phyloP scores from a whole-genome alignment of 2,888 invertebrate species.

The Caenorhabditis imperialis region DNA sequence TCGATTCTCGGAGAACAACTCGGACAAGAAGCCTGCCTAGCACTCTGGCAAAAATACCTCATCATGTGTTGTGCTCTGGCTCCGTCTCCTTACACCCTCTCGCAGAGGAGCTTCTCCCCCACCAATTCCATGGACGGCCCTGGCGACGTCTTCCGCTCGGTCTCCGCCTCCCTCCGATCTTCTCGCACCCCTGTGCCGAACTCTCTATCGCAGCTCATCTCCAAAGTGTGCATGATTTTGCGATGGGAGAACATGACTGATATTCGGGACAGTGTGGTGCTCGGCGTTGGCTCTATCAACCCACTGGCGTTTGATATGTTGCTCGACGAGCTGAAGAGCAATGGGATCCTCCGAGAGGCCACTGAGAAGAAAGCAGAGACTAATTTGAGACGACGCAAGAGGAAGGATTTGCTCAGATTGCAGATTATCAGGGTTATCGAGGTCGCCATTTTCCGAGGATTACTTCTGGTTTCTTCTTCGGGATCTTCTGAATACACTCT shows the following conservation, averaged over 20 bases:
- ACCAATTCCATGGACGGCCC: conserved; percentile 65
- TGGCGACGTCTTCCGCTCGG: conserved; percentile 60
- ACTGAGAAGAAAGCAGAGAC: conserved; percentile 83
- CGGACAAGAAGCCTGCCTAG: conserved; percentile 88
- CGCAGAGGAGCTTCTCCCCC: conserved; percentile 89
- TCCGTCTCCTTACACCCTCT: conserved; percentile 83
- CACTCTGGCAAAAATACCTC: conserved; percentile 87
- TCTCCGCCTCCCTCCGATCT: conserved; percentile 61
- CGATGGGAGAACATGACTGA: conserved; percentile 91
- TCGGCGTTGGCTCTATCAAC: conserved; percentile 92
- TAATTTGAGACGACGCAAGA: conserved; percentile 90
- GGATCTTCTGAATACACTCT: conserved; percentile 82
- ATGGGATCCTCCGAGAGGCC: conserved; percentile 89
- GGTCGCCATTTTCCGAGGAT: conserved; percentile 71
- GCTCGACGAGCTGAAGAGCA: conserved; percentile 91
- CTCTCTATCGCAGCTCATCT: conserved; percentile 53
- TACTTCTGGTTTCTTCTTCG: conserved; percentile 83
- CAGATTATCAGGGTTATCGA: conserved; percentile 93
- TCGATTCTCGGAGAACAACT: conserved; percentile 68
- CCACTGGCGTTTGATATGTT: conserved; percentile 95
- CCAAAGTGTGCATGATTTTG: conserved; percentile 83
- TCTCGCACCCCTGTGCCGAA: conserved; percentile 48
- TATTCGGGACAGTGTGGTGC: conserved; percentile 92
- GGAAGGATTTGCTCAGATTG: conserved; percentile 91
- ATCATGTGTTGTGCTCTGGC: conserved; percentile 96